These are phyloP conservation scores for Thera britannica DNA, from an alignment of 2,888 invertebrate genomes.

Conservation along the genomic window DNA sequence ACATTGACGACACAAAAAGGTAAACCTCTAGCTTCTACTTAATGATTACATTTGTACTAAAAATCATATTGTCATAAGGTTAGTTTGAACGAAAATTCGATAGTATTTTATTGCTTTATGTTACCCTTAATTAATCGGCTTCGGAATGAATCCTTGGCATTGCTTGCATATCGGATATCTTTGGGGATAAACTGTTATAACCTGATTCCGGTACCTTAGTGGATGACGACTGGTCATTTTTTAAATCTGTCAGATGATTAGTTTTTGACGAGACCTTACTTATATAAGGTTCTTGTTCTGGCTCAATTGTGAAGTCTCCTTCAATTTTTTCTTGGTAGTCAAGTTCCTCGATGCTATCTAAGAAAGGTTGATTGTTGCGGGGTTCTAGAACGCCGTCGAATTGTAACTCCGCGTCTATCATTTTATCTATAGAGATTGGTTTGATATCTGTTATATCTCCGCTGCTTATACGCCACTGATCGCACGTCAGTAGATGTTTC, in stretches of 20 bases:
- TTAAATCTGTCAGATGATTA: background rate
- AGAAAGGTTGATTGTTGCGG: background rate
- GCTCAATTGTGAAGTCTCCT: slow-evolving; percentile 19
- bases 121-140: background rate
- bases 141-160: background rate
- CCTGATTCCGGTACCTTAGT: background rate
- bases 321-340: background rate
- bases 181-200: background rate
- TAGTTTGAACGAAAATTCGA: slow-evolving; percentile 1
- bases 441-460: slow-evolving; percentile 6
- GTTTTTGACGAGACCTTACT: slow-evolving; percentile 2
- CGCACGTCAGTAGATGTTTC: slow-evolving; percentile 84
- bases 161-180: background rate
- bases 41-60: slow-evolving; percentile 10
- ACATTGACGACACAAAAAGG: background rate
- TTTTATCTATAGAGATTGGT: slow-evolving; percentile 19
- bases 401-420: slow-evolving; percentile 8
- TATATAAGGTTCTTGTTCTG: slow-evolving; percentile 10
- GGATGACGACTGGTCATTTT: background rate
- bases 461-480: slow-evolving; percentile 81
- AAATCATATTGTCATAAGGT: slow-evolving; percentile 5
- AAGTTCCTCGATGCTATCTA: slow-evolving; percentile 7
- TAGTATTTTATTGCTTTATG: background rate
- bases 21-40: slow-evolving; percentile 12
- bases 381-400: slow-evolving; percentile 3